Evolutionary conservation across 2,797 vertebrate genomes (phyloP), one percentile per base, ranked within the genome.

Genomic region (Macropodus opercularis): DNA sequence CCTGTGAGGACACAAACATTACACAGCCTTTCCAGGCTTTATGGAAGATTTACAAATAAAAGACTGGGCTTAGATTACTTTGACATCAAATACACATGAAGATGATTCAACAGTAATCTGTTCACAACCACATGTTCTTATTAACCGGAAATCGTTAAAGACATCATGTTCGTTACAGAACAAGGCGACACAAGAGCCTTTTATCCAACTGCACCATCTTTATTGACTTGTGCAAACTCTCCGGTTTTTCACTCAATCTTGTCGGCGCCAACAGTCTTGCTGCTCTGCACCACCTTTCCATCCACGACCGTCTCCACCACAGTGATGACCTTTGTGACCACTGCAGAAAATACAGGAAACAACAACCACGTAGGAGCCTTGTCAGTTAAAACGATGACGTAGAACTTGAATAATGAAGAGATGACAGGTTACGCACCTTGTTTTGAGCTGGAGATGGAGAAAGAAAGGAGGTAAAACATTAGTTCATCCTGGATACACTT

Each of bases 261-360:
- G 62, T 86, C 44, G 19, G 84, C 81, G 6, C 84, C 85, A 2
- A 90, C 50, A 0, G 77, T 84, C 83, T 90, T 66, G 36, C 52
- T 87, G 75, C 60, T 85, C 18, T 58, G 26, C 1, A 90, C 78
- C 35, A 90, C 63, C 31, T 18, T 82, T 53, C 89, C 88, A 39
- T 92, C 81, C 47, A 92, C 77, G 14, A 90, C 38, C 0, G 84
- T 92, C 78, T 92, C 65, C 70, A 87, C 72, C 58, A 92, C 85
- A 1, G 87, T 88, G 76, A 85, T 87, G n/a, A 72, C 67, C 70
- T 91, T 92, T 43, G 76, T 90, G 63, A 90, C 57, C 65, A 89
- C 85, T 92, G 47, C 44, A 40, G 44, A 39, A 48, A 61, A 66
- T 5, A 55, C 24, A 43, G 50, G 8, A 40, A 66, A 41, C 11